These are phyloP conservation scores for Urocolius indicus DNA, from an alignment of 2,113 vertebrate species.

Conservation along the genomic window DNA sequence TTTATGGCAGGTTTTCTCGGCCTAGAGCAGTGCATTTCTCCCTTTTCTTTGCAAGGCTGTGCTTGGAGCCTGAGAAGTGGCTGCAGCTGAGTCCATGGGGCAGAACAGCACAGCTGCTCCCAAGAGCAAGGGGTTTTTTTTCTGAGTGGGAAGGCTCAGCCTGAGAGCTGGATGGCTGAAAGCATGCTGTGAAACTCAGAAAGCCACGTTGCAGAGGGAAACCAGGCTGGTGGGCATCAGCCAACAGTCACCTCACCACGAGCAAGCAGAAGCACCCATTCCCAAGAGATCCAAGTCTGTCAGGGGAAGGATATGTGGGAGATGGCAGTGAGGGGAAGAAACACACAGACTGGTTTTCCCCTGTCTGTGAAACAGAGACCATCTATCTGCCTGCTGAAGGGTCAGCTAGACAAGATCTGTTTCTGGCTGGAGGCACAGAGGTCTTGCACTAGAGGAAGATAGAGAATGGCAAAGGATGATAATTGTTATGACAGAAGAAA, in stretches of 20 bases:
- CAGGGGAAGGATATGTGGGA: not conserved
- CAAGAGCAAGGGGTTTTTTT: fast-evolving
- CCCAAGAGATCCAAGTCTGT: not conserved
- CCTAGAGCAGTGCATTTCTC: not conserved
- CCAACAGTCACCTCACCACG: not conserved
- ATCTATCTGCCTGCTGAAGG: not conserved
- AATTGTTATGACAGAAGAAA: not conserved
- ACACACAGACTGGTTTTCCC: not conserved
- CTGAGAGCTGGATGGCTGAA: not conserved
- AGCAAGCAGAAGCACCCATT: not conserved
- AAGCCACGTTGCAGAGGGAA: fast-evolving
- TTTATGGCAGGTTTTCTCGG: not conserved
- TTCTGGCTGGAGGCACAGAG: not conserved
- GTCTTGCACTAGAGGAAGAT: not conserved
- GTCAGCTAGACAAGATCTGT: not conserved
- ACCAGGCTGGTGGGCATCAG: fast-evolving
- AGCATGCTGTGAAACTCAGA: not conserved
- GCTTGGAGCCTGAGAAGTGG: fast-evolving
- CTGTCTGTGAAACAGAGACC: not conserved
- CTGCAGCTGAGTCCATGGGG: not conserved
- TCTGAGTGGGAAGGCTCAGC: not conserved
- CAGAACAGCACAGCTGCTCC: not conserved
- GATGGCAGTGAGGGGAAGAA: not conserved
- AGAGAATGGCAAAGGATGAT: not conserved
- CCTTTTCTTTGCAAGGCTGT: not conserved